Conservation (phyloP, 2,797 vertebrate genomes). For the Iguana delicatissima region DNA sequence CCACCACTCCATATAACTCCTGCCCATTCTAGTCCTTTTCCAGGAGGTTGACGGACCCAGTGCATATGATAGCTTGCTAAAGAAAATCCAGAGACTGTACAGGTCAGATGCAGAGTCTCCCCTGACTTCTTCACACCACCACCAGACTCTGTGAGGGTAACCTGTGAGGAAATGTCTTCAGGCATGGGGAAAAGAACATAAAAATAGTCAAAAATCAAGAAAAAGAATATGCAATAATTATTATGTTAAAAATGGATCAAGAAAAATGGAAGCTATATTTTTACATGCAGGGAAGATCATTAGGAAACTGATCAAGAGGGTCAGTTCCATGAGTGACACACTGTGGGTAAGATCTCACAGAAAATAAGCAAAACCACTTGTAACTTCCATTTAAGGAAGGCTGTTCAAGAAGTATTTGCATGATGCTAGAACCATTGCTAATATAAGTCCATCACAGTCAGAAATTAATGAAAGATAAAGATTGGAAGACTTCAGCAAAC, state of each 20-base stretch:
- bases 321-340: background rate
- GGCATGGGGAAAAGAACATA: background rate
- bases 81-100: conserved; percentile 5
- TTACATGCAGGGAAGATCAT: background rate
- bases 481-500: too few relatives aligned
- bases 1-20: background rate
- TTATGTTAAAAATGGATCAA: background rate
- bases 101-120: background rate
- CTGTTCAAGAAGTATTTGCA: background rate
- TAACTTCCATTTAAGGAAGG: background rate
- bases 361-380: background rate
- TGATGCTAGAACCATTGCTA: background rate
- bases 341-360: background rate
- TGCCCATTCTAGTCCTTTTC: background rate
- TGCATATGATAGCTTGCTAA: rapidly evolving
- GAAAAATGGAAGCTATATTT: background rate
- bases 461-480: background rate
- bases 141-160: background rate
- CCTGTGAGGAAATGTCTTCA: background rate
- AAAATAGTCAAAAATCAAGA: background rate
- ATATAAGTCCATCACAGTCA: background rate
- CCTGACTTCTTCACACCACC: background rate
- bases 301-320: background rate
- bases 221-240: background rate
- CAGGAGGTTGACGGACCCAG: background rate